These are phyloP conservation scores for Oreochromis tanganicae DNA, from an alignment of 2,113 vertebrate genomes.

Conservation along the genomic window DNA sequence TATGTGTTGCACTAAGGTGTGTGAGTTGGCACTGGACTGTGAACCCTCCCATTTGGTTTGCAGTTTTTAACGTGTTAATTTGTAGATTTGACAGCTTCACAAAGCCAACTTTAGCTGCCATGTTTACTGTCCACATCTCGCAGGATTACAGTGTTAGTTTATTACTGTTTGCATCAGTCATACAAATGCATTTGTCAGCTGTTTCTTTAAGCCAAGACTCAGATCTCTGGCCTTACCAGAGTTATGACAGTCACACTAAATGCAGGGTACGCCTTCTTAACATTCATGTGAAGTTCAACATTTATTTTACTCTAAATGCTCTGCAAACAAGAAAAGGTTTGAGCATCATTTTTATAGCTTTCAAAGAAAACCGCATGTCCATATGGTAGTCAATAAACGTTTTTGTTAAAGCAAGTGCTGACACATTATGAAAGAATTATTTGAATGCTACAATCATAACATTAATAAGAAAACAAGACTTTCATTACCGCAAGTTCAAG, in stretches of 20 bases:
- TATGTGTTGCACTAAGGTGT: neutral
- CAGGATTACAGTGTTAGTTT: neutral
- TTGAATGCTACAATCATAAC: neutral
- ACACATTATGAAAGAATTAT: neutral
- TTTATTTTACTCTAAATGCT: neutral
- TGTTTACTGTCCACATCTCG: neutral
- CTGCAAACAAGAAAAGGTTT: neutral
- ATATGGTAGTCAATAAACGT: neutral
- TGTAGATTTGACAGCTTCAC: neutral
- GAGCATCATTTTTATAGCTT: neutral
- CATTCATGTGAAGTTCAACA: neutral
- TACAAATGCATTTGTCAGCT: neutral
- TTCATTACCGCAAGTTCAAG: neutral
- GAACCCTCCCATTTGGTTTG: neutral
- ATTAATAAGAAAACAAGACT: neutral
- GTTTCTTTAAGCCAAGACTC: neutral
- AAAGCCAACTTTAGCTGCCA: neutral
- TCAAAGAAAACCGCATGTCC: neutral
- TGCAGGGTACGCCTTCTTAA: neutral
- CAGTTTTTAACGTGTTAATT: neutral
- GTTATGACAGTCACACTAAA: neutral
- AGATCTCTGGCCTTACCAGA: neutral
- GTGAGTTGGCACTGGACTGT: neutral
- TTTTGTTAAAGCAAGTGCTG: neutral
- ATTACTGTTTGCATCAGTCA: neutral